phyloP scores from a whole-genome alignment of 2,888 invertebrate species.

The Piscicola geometra region DNA sequence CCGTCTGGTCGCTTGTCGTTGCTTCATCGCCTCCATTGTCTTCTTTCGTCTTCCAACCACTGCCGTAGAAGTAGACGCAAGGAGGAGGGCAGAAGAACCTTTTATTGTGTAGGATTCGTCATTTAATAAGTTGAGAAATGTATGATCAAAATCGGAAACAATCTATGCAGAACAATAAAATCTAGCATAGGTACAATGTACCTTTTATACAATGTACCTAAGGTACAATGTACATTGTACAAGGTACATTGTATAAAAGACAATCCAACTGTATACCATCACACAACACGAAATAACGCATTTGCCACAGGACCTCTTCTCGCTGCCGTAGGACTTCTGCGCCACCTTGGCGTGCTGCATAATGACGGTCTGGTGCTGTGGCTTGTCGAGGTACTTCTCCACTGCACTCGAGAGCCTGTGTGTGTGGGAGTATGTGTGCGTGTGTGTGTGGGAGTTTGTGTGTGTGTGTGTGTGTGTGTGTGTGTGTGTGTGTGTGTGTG shows the following conservation, averaged over 20 bases:
- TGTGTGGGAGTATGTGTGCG: no score
- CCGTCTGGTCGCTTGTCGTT: no score
- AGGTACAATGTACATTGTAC: no score
- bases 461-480: no score
- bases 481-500: background rate
- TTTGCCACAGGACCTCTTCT: slow-evolving; percentile 80
- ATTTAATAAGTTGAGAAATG: slow-evolving; percentile 64
- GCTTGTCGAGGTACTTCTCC: slow-evolving; percentile 88
- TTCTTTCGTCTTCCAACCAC: slow-evolving; percentile 89
- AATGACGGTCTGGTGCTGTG: slow-evolving; percentile 65
- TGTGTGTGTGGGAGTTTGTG: no score
- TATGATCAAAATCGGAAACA: no score
- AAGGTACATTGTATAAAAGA: no score
- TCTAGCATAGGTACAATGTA: no score
- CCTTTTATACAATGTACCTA: no score
- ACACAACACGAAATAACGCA: no score
- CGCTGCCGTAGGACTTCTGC: slow-evolving; percentile 98
- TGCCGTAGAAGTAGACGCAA: slow-evolving; percentile 95
- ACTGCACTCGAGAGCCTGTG: slow-evolving; percentile 70
- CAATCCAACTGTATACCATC: slow-evolving; percentile 74
- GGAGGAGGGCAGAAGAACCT: slow-evolving; percentile 97
- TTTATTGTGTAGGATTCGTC: slow-evolving; percentile 55
- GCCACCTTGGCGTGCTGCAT: slow-evolving; percentile 98
- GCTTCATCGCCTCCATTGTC: no score
- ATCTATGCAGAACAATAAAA: no score